Evolutionary conservation across 1,140 invertebrate genomes (phyloP).

Genomic region (Cydia fagiglandana): DNA sequence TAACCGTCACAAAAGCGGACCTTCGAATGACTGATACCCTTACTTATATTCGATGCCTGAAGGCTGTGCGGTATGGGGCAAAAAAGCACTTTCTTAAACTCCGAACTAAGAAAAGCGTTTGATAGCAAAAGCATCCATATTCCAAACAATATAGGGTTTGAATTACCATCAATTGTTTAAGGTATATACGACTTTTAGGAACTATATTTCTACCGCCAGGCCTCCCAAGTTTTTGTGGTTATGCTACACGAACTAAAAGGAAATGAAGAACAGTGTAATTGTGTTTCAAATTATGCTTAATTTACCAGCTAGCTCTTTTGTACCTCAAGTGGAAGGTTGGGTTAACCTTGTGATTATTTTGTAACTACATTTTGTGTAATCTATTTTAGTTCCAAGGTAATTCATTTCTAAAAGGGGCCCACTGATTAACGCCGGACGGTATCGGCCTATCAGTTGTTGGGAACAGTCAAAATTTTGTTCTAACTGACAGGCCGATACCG

Average conservation of each 20-base stretch:
- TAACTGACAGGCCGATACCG: no score
- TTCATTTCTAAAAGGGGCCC: no score
- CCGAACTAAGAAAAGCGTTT: background rate
- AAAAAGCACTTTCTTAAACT: background rate
- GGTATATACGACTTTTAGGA: background rate
- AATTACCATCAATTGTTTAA: background rate
- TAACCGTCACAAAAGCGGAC: background rate
- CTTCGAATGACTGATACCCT: conserved; percentile 10
- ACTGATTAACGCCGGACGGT: no score
- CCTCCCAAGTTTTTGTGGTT: background rate
- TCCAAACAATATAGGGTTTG: background rate
- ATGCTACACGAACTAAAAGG: background rate
- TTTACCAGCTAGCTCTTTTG: background rate
- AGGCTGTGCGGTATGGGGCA: background rate
- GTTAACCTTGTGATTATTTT: background rate
- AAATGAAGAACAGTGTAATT: background rate
- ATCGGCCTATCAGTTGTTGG: no score
- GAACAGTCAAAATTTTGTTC: no score
- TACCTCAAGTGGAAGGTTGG: background rate
- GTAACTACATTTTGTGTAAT: background rate
- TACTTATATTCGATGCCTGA: background rate
- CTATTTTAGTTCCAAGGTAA: background rate
- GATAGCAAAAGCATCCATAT: background rate
- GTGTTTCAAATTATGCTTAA: background rate
- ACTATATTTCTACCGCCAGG: background rate